These are phyloP conservation scores for Istiophorus platypterus DNA, from an alignment of 2,113 vertebrate genomes.

Conservation along the genomic window DNA sequence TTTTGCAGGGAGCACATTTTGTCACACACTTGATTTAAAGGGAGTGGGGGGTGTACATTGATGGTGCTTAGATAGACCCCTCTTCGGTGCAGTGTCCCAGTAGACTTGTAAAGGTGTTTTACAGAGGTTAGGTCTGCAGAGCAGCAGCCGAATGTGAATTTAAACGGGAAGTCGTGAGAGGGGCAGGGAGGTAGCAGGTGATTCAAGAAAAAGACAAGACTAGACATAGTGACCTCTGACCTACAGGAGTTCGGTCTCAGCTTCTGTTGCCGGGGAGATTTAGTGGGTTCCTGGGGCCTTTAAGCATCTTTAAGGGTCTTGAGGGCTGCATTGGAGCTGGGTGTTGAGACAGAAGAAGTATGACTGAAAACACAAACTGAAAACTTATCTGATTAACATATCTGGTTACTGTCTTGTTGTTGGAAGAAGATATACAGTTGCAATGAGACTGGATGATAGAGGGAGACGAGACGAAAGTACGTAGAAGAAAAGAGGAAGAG, in stretches of 20 bases:
- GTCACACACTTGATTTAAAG: constrained; percentile 61
- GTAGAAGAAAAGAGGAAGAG: constrained; percentile 2
- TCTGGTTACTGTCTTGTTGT: constrained; percentile 42
- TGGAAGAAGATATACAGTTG: constrained; percentile 44
- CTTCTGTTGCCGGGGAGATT: constrained; percentile 53
- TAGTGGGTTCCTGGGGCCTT: constrained; percentile 32
- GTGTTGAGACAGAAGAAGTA: constrained; percentile 17
- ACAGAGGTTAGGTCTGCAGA: background rate
- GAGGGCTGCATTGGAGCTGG: constrained; percentile 7
- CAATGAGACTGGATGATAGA: constrained; percentile 1
- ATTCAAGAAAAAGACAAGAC: constrained; percentile 48
- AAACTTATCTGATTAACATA: constrained; percentile 41
- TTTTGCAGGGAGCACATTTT: constrained; percentile 64
- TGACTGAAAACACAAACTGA: constrained; percentile 22
- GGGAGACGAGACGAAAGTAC: background rate
- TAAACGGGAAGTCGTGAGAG: constrained; percentile 1
- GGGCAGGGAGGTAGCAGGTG: constrained; percentile 35
- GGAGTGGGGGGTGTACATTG: background rate
- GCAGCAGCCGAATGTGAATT: constrained; percentile 14
- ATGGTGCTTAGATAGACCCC: constrained; percentile 11
- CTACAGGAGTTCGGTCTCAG: constrained; percentile 45
- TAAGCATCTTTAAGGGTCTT: constrained; percentile 35
- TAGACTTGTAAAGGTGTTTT: constrained; percentile 30
- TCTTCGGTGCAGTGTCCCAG: background rate
- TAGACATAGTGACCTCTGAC: constrained; percentile 57